A percentile compares a stretch with the other conserved stretches of the same genome.
Conservation (phyloP, 37 sponge, comb jelly and placozoan genomes). For the Hexactinellida sp. region DNA sequence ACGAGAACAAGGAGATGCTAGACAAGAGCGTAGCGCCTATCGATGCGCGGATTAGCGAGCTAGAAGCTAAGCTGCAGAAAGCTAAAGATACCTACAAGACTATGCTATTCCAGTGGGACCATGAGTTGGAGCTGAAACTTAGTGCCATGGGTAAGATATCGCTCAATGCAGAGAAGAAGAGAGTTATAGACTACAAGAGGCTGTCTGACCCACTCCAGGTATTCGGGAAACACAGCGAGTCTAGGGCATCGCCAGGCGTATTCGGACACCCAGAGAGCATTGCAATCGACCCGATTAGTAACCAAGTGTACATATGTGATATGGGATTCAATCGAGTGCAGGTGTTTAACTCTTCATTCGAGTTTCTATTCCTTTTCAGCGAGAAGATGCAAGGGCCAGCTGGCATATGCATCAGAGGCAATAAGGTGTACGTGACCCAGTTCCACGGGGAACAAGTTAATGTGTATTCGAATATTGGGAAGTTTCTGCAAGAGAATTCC, state of each 20-base stretch:
- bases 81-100: not conserved
- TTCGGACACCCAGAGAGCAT: not conserved
- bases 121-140: not conserved
- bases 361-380: not conserved
- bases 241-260: not conserved
- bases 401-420: not conserved
- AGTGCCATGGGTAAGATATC: not conserved
- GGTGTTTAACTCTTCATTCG: not conserved
- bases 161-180: not conserved
- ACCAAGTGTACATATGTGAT: not conserved
- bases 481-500: not conserved
- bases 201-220: not conserved
- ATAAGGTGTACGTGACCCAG: not conserved
- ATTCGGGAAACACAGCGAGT: not conserved
- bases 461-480: not conserved
- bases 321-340: not conserved
- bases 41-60: not conserved
- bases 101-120: not conserved
- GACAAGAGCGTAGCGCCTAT: not conserved
- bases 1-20: not conserved
- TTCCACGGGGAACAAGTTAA: not conserved
- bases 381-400: not conserved
- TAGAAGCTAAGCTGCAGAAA: not conserved
- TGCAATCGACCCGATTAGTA: not conserved
- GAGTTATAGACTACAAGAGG: not conserved